phyloP scores from a whole-genome alignment of 92 coral and sea anemone genomes.

The Palythoa grandis region DNA sequence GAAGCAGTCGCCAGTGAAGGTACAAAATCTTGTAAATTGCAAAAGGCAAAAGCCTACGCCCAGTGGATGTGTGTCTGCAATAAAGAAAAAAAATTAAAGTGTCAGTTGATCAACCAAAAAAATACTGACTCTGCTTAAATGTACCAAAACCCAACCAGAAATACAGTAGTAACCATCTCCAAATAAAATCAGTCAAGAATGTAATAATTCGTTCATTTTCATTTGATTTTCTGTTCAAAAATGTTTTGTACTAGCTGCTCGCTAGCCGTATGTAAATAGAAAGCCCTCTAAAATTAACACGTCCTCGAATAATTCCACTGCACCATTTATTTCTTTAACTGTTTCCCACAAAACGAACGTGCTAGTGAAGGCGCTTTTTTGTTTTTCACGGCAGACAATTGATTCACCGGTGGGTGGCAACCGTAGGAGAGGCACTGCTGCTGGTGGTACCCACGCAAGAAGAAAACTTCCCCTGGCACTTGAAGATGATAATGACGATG shows the following conservation, averaged over 20 bases:
- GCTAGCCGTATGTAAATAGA: too few relatives aligned
- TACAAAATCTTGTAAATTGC: not conserved
- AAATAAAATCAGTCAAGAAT: not conserved
- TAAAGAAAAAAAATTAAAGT: not conserved
- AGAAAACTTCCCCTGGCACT: slow-evolving; percentile 93
- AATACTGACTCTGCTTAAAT: not conserved
- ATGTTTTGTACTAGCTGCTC: not conserved
- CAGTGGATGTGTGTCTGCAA: not conserved
- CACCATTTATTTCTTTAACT: not conserved
- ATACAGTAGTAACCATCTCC: not conserved
- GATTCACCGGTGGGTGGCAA: slow-evolving; percentile 21
- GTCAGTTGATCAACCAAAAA: not conserved
- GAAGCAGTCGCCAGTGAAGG: slow-evolving; percentile 83
- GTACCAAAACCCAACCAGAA: not conserved
- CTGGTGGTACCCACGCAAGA: slow-evolving; percentile 83
- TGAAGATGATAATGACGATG: slow-evolving; percentile 85
- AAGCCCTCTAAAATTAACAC: too few relatives aligned
- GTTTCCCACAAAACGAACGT: not conserved
- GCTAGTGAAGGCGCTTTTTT: not conserved
- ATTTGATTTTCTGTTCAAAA: not conserved
- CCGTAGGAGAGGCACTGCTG: slow-evolving; percentile 58
- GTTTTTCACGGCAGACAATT: not conserved
- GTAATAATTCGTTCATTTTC: not conserved
- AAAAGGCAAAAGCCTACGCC: not conserved
- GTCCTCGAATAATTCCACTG: too few relatives aligned